phyloP scores from a whole-genome alignment of 2,797 vertebrate species.

The Phataginus tricuspis region DNA sequence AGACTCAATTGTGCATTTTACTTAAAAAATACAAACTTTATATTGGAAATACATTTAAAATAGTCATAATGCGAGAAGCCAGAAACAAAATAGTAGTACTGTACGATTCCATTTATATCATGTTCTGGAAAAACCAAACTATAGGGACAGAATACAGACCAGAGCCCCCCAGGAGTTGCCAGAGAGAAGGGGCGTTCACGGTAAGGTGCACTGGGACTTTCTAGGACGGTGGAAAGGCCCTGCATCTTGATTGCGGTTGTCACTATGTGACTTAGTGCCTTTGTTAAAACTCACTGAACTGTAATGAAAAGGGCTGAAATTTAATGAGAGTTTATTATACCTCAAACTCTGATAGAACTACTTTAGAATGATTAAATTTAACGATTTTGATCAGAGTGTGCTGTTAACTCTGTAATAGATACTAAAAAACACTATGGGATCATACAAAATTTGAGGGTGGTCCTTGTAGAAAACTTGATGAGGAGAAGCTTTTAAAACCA shows the following conservation, averaged over 20 bases:
- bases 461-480: neutral
- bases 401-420: neutral
- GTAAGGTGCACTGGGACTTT: neutral
- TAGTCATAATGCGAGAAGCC: neutral
- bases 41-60: neutral
- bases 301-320: neutral
- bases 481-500: neutral
- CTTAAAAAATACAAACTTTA: neutral
- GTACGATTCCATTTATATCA: neutral
- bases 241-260: neutral
- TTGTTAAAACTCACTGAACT: neutral
- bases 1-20: neutral
- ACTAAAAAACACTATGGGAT: neutral
- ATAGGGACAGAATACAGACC: neutral
- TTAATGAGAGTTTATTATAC: neutral
- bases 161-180: neutral
- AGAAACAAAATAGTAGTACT: neutral
- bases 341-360: neutral
- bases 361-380: slow-evolving; percentile 6
- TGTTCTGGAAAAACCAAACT: slow-evolving; percentile 5
- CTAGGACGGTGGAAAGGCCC: neutral
- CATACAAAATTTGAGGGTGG: neutral
- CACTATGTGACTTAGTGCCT: neutral
- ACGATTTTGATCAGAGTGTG: neutral
- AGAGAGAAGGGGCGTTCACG: neutral